Evolutionary conservation across 53 echinoderm and acorn worm genomes (phyloP).

Genomic region (Holothuria scabra): DNA sequence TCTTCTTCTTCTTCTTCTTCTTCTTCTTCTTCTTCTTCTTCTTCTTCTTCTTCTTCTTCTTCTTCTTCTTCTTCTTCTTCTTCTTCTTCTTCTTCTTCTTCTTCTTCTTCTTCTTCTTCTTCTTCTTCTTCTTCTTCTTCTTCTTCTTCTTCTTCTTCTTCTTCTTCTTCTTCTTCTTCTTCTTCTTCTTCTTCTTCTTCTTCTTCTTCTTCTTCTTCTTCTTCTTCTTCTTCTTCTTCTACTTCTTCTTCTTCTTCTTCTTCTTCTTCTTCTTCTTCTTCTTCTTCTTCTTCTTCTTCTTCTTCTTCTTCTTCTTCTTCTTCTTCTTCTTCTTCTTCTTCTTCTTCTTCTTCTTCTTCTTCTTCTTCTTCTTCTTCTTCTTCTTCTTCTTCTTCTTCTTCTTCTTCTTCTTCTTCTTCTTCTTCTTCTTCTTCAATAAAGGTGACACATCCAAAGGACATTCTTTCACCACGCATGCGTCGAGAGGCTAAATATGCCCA

Average conservation of each 20-base stretch:
- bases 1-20: conserved; percentile 36
- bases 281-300: neutral
- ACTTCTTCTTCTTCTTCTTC: neutral
- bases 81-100: neutral
- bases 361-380: neutral
- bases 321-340: neutral
- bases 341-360: neutral
- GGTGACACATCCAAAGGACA: too few relatives aligned
- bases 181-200: neutral
- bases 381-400: neutral
- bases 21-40: conserved; percentile 35
- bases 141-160: neutral
- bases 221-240: neutral
- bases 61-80: neutral
- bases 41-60: conserved; percentile 18
- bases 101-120: too few relatives aligned
- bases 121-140: neutral
- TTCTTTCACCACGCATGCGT: too few relatives aligned
- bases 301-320: neutral
- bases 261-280: neutral
- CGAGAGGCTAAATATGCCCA: too few relatives aligned
- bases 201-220: neutral
- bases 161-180: neutral
- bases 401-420: neutral
- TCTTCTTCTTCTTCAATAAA: too few relatives aligned